phyloP scores from a whole-genome alignment of 2,797 vertebrate genomes.

The Leptodactylus fallax region DNA sequence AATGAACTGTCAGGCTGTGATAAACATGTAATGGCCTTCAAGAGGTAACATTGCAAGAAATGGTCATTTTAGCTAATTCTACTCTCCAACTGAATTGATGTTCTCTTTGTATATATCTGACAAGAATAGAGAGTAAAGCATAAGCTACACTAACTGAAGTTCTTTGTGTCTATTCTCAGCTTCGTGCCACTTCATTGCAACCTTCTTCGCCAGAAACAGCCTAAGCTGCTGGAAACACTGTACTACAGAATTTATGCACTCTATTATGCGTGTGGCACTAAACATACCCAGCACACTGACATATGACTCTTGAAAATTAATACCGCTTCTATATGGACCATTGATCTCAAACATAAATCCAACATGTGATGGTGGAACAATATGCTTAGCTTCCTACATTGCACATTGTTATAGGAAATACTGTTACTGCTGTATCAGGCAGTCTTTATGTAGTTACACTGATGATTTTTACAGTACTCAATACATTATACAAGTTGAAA shows the following conservation, averaged over 20 bases:
- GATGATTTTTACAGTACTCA: too few species aligned
- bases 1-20: conserved; percentile 47
- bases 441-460: too few species aligned
- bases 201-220: background rate
- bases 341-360: too few species aligned
- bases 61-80: conserved; percentile 18
- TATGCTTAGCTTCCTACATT: too few species aligned
- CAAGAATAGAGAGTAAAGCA: background rate
- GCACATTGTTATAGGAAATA: too few species aligned
- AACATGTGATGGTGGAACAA: too few species aligned
- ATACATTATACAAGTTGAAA: too few species aligned
- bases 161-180: background rate
- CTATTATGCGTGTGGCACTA: too few species aligned
- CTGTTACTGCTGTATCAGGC: too few species aligned
- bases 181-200: background rate
- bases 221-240: too few species aligned
- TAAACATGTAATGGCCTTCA: conserved; percentile 50
- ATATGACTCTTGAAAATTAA: background rate
- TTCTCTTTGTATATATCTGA: background rate
- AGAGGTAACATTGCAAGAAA: background rate
- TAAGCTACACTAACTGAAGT: too few species aligned
- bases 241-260: too few species aligned
- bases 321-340: background rate
- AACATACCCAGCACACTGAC: background rate
- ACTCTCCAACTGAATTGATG: conserved; percentile 5